Conservation (phyloP, 1,140 invertebrate species). For the Radopholus similis region DNA sequence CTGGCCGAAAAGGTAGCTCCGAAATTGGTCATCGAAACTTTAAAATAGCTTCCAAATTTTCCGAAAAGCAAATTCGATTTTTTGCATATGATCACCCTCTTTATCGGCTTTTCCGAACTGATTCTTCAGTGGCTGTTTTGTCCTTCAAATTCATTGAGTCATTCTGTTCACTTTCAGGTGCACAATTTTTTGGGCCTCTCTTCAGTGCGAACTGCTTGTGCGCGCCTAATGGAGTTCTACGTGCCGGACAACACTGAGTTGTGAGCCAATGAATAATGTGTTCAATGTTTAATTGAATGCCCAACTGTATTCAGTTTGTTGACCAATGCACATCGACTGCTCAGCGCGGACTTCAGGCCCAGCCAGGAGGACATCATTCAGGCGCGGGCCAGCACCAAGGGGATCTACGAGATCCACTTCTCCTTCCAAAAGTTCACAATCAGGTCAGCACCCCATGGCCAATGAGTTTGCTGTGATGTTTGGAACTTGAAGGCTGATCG, state of each 20-base stretch:
- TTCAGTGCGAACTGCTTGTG: background rate
- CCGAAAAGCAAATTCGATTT: too few relatives aligned
- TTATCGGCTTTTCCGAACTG: too few relatives aligned
- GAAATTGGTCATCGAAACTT: too few relatives aligned
- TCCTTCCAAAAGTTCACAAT: conserved; percentile 8
- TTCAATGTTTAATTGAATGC: background rate
- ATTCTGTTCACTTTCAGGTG: background rate
- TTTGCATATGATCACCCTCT: too few relatives aligned
- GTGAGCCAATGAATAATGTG: too few relatives aligned
- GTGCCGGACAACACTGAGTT: conserved; percentile 15
- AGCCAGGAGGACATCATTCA: background rate
- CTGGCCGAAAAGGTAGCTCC: background rate
- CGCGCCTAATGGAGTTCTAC: background rate
- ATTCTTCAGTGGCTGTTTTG: background rate
- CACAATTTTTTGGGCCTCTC: background rate
- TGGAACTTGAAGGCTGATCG: conserved; percentile 12
- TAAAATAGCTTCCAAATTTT: too few relatives aligned
- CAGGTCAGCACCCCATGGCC: background rate
- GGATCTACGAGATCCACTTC: conserved; percentile 9
- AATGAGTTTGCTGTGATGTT: background rate
- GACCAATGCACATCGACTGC: background rate
- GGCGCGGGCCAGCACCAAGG: conserved; percentile 5
- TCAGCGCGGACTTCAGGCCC: background rate
- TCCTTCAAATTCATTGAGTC: background rate
- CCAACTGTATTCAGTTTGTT: background rate